phyloP scores from a whole-genome alignment of 2,888 invertebrate species.

The Scaptomyza parva region DNA sequence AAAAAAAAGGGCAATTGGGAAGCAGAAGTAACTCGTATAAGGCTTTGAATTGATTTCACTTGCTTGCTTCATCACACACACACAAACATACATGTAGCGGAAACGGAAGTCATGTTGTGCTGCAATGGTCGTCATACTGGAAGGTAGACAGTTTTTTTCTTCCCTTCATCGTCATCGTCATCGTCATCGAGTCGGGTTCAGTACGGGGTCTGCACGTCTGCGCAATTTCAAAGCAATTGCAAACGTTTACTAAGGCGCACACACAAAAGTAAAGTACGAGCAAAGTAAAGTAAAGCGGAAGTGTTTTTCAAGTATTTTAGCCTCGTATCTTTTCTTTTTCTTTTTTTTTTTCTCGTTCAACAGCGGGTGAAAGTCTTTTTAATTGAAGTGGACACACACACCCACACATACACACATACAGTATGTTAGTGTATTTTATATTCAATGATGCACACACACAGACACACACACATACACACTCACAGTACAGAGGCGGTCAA shows the following conservation, averaged over 20 bases:
- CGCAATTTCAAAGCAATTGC: slow-evolving; percentile 80
- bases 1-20: slow-evolving; percentile 59
- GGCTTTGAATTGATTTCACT: slow-evolving; percentile 68
- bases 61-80: slow-evolving; percentile 24
- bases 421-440: slow-evolving; percentile 60
- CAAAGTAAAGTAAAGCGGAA: slow-evolving; percentile 69
- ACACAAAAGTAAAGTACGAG: slow-evolving; percentile 63
- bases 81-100: slow-evolving; percentile 30
- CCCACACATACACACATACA: slow-evolving; percentile 38
- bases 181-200: neutral
- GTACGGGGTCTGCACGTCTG: slow-evolving; percentile 68
- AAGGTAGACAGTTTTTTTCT: slow-evolving; percentile 68
- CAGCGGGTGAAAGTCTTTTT: slow-evolving; percentile 82
- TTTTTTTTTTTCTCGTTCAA: slow-evolving; percentile 38
- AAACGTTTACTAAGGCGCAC: slow-evolving; percentile 71
- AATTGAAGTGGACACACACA: slow-evolving; percentile 81
- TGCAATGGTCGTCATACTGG: slow-evolving; percentile 64
- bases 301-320: slow-evolving; percentile 72
- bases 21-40: slow-evolving; percentile 34
- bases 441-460: slow-evolving; percentile 76
- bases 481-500: slow-evolving; percentile 68
- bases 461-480: slow-evolving; percentile 38
- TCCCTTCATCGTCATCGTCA: slow-evolving; percentile 4
- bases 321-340: slow-evolving; percentile 2
- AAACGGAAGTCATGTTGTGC: slow-evolving; percentile 77